phyloP scores from a whole-genome alignment of 2,113 vertebrate species.

The Aptenodytes forsteri region DNA sequence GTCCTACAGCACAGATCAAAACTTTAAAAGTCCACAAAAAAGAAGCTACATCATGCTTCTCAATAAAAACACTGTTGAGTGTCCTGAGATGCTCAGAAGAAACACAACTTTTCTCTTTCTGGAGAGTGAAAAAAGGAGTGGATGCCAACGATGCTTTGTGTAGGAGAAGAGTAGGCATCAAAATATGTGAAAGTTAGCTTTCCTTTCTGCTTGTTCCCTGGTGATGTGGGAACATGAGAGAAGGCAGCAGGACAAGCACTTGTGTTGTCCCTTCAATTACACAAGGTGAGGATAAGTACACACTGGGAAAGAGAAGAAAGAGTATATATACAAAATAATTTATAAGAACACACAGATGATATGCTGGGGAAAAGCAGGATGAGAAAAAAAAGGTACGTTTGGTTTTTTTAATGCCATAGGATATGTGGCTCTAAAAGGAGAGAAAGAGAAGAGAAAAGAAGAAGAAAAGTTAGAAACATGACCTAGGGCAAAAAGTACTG shows the following conservation, averaged over 20 bases:
- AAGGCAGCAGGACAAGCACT: background rate
- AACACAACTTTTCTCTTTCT: background rate
- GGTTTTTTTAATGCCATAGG: background rate
- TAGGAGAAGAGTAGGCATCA: background rate
- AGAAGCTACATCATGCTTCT: background rate
- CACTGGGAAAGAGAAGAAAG: background rate
- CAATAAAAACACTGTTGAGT: background rate
- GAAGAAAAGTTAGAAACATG: background rate
- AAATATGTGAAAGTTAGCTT: background rate
- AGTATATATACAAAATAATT: background rate
- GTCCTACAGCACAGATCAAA: background rate
- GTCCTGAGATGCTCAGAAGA: background rate
- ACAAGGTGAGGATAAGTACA: background rate
- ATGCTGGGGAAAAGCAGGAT: background rate
- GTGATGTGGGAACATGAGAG: background rate
- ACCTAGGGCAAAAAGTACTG: background rate
- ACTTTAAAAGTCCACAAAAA: background rate
- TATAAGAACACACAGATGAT: background rate
- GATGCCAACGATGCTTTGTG: rapidly evolving
- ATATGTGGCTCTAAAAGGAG: background rate
- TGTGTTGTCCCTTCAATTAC: background rate
- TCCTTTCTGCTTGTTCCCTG: background rate
- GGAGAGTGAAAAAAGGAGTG: background rate
- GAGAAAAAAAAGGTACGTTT: rapidly evolving
- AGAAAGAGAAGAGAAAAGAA: background rate